A percentile compares a stretch with the other conserved stretches of the same genome.
phyloP scores from a whole-genome alignment of 2,113 vertebrate species.

The Leucopsar rothschildi region DNA sequence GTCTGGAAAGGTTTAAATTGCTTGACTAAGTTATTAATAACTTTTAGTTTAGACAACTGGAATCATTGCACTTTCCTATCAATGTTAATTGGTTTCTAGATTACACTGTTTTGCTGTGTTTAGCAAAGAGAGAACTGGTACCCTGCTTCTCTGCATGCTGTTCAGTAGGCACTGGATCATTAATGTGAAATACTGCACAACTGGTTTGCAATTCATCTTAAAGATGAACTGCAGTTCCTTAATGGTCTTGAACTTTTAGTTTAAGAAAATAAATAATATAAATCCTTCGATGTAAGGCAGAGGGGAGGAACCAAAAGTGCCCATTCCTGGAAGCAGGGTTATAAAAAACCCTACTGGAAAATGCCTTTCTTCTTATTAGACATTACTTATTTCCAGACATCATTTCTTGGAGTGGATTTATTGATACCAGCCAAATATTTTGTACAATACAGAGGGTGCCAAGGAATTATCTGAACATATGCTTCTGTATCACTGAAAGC shows the following conservation, averaged over 20 bases:
- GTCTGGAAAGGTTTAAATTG: not conserved
- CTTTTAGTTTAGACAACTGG: not conserved
- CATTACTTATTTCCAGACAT: slow-evolving; percentile 31
- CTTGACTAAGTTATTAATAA: not conserved
- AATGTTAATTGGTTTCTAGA: not conserved
- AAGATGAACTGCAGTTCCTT: slow-evolving; percentile 55
- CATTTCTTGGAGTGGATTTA: not conserved
- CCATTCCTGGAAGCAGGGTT: slow-evolving; percentile 27
- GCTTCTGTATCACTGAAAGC: not conserved
- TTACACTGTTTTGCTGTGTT: not conserved
- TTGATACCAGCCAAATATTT: not conserved
- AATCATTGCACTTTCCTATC: not conserved
- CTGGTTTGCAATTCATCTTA: slow-evolving; percentile 47
- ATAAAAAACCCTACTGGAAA: slow-evolving; percentile 31
- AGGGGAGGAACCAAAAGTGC: slow-evolving; percentile 12
- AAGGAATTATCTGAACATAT: not conserved
- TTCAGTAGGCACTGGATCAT: not conserved
- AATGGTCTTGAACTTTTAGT: slow-evolving; percentile 62
- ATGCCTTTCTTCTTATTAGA: not conserved
- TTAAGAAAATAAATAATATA: slow-evolving; percentile 62
- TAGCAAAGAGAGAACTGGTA: not conserved
- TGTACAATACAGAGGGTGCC: not conserved
- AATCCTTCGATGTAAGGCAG: not conserved
- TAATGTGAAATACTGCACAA: slow-evolving; percentile 46
- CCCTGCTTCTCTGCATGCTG: not conserved